phyloP scores from a whole-genome alignment of 2,113 vertebrate species.

The Xerus inauris region DNA sequence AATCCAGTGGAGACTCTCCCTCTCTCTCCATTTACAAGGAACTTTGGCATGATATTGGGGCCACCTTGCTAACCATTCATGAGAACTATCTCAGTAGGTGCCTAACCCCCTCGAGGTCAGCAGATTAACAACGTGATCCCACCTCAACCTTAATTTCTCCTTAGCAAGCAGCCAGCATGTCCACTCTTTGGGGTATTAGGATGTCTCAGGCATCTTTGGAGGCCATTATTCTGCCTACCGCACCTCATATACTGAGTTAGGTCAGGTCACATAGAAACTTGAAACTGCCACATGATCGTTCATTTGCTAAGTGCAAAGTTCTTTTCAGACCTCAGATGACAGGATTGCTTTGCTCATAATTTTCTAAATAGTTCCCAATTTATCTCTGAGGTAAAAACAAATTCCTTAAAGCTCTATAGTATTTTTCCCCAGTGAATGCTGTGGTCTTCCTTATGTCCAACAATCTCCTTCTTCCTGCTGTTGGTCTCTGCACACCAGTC shows the following conservation, averaged over 20 bases:
- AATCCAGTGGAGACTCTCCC: no score
- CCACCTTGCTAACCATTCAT: neutral
- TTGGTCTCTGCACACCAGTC: fast-evolving
- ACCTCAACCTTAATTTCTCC: neutral
- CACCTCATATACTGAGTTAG: neutral
- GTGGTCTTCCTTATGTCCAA: no score
- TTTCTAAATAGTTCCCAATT: neutral
- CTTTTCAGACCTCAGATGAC: neutral
- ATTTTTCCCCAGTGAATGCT: neutral
- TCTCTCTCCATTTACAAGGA: neutral
- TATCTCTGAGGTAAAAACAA: neutral
- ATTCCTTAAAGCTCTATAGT: neutral
- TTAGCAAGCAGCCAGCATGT: neutral
- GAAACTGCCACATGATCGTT: neutral
- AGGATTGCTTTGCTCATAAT: neutral
- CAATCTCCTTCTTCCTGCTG: neutral
- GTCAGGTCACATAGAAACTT: neutral
- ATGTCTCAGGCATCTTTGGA: neutral
- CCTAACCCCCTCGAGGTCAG: neutral
- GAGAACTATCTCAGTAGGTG: no score
- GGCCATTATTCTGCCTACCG: neutral
- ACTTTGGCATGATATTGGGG: fast-evolving
- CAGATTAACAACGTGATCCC: neutral
- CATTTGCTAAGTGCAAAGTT: neutral
- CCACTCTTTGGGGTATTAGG: neutral